These are phyloP conservation scores for Thaumatotibia leucotreta DNA, from an alignment of 1,140 invertebrate species.

Conservation along the genomic window DNA sequence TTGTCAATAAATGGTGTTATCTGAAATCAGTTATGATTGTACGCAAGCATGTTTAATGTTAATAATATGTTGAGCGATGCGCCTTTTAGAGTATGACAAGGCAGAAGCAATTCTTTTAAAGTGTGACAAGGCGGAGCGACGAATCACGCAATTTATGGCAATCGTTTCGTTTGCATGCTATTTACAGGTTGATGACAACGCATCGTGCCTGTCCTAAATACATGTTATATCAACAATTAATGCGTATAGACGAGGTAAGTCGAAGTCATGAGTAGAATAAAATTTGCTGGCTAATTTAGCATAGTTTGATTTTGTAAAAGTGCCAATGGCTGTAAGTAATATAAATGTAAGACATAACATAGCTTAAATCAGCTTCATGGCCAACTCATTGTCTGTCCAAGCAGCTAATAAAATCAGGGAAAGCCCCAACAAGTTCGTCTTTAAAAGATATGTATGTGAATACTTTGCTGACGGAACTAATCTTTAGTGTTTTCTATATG, in stretches of 20 bases:
- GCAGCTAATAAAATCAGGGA: no score
- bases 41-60: neutral
- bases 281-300: neutral
- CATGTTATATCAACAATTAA: neutral
- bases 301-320: neutral
- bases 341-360: no score
- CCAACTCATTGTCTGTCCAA: no score
- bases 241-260: neutral
- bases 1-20: neutral
- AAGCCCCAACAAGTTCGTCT: no score
- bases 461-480: no score
- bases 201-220: neutral
- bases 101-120: slow-evolving; percentile 4
- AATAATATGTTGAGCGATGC: slow-evolving; percentile 7
- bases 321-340: neutral
- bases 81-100: slow-evolving; percentile 22
- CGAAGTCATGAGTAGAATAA: neutral
- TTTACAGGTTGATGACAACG: slow-evolving; percentile 28
- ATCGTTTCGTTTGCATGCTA: slow-evolving; percentile 38
- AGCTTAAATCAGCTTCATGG: no score
- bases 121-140: slow-evolving; percentile 18
- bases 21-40: slow-evolving; percentile 3
- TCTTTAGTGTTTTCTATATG: no score
- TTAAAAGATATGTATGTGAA: no score
- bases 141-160: slow-evolving; percentile 30